These are phyloP conservation scores for Pongo pygmaeus DNA, from an alignment of 2,113 vertebrate species.

Conservation along the genomic window DNA sequence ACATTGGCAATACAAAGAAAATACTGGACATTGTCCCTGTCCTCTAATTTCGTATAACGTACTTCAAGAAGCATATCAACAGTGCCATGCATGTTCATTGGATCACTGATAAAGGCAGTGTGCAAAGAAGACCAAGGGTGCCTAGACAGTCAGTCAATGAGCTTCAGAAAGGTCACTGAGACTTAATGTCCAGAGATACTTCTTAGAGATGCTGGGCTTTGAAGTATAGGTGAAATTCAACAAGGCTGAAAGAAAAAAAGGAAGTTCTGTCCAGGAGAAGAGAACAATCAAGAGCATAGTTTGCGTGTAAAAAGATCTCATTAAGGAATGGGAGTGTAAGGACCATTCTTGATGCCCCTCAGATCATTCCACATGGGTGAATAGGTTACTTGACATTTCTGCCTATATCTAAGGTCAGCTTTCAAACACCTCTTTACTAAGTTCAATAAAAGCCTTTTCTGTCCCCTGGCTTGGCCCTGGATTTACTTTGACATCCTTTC, in stretches of 20 bases:
- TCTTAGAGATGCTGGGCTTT: neutral
- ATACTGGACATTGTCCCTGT: neutral
- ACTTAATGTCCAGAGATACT: neutral
- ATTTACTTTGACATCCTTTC: slow-evolving; percentile 42
- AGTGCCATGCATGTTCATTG: neutral
- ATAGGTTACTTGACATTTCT: slow-evolving; percentile 11
- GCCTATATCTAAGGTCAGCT: neutral
- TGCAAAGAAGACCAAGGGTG: neutral
- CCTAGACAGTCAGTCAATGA: neutral
- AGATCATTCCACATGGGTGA: slow-evolving; percentile 1
- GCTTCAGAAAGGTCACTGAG: neutral
- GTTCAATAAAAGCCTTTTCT: neutral
- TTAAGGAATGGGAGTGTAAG: neutral
- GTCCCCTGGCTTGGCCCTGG: neutral
- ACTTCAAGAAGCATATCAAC: neutral
- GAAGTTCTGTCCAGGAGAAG: neutral
- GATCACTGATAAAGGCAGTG: neutral
- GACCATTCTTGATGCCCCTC: neutral
- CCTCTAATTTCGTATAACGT: neutral
- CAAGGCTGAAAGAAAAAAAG: neutral
- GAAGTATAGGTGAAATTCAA: slow-evolving; percentile 6
- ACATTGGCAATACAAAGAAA: neutral
- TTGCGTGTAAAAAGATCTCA: neutral
- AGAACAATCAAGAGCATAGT: neutral
- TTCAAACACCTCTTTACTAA: slow-evolving; percentile 2